Evolutionary conservation across 2,797 vertebrate genomes (phyloP), one percentile per base, ranked within the genome.

Genomic region (Silurus aristotelis): DNA sequence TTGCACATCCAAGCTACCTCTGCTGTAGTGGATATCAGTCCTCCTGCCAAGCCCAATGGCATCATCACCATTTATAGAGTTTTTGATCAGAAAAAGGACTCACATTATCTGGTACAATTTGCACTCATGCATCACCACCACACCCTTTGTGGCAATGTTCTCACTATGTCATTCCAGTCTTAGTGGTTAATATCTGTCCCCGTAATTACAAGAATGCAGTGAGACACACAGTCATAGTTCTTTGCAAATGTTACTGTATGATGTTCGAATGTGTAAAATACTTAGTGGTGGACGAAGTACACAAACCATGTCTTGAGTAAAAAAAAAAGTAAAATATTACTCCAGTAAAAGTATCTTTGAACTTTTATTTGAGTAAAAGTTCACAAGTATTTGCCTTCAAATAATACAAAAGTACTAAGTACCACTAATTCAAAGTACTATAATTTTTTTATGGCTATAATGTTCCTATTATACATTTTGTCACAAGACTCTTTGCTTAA

Each of bases 1-100:
- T 90, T 93, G 22, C 91, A 14, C 0, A 92, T 98, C 78, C 94
- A 94, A 0, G 95, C 97, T 43, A 98, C 96, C 0, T 95, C 95
- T n/a, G 97, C 95, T 0, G 92, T 97, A 25, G 95, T 96, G 90
- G 94, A 94, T 88, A 97, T 98, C 89, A 94, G 63, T 3, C 92
- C 94, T 70, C 97, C 97, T 2, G 87, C 87, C 27, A 95, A 87
- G 79, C 95, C 97, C 87, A 98, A 98, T 0, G 97, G 97, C 22
- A 90, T 97, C 4, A 83, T 99, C 87, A 97, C 93, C 87, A 95
- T 98, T 83, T 99, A 97, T 93, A 94, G 95, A 64, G 89, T 99
- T 48, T 96, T 98, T 91, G 95, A 95, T 68, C 94, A 89, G 81
- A 90, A 91, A 88, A 91, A 90, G 58, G 93, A 95, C 84, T 91